Evolutionary conservation across 2,888 invertebrate genomes (phyloP).

Genomic region (Acholoe squamosa): DNA sequence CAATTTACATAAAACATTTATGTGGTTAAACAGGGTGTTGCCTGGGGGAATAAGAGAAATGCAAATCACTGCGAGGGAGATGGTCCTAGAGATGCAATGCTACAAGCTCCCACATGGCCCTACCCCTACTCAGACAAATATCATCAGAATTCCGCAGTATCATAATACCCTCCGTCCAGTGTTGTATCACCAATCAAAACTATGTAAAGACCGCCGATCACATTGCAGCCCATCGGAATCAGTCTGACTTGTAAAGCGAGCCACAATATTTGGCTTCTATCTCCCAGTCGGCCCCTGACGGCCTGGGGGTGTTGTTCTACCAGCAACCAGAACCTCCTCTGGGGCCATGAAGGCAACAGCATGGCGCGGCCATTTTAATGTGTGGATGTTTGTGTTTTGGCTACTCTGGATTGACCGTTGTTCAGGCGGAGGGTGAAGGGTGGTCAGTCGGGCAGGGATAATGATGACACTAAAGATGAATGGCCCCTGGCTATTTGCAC

Average conservation of each 20-base stretch:
- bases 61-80: background rate
- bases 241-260: background rate
- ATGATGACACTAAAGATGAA: constrained; percentile 51
- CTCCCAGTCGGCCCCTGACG: background rate
- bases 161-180: background rate
- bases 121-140: background rate
- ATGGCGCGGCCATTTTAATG: constrained; percentile 18
- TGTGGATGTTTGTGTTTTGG: constrained; percentile 38
- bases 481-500: constrained; percentile 24
- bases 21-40: background rate
- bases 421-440: background rate
- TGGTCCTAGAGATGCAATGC: background rate
- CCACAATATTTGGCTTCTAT: constrained; percentile 38
- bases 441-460: constrained; percentile 2
- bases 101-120: background rate
- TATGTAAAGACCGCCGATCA: constrained; percentile 7
- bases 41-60: constrained; percentile 5
- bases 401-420: constrained; percentile 52
- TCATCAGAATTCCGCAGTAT: background rate
- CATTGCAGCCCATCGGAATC: background rate
- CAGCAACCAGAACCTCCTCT: background rate
- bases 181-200: constrained; percentile 9
- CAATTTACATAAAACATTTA: background rate
- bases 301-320: background rate
- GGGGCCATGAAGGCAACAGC: background rate